Conservation (phyloP, 2,113 vertebrate genomes). For the Elgaria multicarinata region DNA sequence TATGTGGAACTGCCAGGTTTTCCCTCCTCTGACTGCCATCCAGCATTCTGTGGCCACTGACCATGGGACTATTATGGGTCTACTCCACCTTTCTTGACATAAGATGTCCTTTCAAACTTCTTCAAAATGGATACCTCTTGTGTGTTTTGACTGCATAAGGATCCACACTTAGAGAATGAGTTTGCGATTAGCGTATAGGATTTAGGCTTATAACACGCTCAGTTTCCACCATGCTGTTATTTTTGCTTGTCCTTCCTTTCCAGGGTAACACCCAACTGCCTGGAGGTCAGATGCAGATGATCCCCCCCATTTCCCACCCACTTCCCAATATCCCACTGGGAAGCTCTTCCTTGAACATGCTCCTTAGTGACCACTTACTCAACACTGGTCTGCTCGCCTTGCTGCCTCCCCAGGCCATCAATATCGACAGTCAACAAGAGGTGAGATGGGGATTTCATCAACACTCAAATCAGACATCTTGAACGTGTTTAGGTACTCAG, state of each 20-base stretch:
- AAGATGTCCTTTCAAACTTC: no score
- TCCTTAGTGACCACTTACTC: background rate
- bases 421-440: background rate
- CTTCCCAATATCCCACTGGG: background rate
- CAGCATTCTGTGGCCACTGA: background rate
- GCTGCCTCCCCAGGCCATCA: background rate
- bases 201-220: background rate
- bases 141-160: no score
- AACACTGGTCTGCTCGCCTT: accelerated
- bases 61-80: background rate
- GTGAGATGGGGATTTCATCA: background rate
- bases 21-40: background rate
- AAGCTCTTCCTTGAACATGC: background rate
- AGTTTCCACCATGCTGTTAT: no score
- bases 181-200: no score
- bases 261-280: background rate
- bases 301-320: background rate
- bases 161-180: no score
- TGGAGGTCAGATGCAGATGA: background rate
- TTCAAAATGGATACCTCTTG: no score
- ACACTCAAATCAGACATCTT: background rate
- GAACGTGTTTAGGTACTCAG: background rate
- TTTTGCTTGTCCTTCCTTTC: background rate
- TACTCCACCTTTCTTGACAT: no score
- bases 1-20: no score